Base-by-base conservation (phyloP, 2,888 invertebrate genomes). In the Tenthredo distinguenda region DNA sequence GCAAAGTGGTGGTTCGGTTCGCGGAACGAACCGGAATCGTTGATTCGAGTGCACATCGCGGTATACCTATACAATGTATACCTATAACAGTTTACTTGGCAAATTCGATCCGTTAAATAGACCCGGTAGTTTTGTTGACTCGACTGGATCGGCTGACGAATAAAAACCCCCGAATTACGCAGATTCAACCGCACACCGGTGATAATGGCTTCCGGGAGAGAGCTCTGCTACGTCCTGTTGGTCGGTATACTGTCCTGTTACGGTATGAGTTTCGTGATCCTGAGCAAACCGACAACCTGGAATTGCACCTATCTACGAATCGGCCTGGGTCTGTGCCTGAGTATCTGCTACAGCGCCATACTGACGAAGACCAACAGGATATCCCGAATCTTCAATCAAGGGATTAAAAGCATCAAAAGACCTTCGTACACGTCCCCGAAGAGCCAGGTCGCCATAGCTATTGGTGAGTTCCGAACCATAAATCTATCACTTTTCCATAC, bases 171-270 rank as follows among this genome's bases (percentile, higher is more conserved):
- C 7, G 26, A 62, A n/a, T 34, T 34, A 26, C 71, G 85, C 88
- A 94, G 94, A 86, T 94, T 91, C 88, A 94, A 94, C 88, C 94
- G 94, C 77, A 97, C 97, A 0, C 97, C 97, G 0, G 95, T 97
- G 55, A 96, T 97, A 86, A 97, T 97, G 95, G 97, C 97, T 1
- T 96, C 96, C 0, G 97, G 97, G 0, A 94, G 97, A 15, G 97
- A 97, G 90, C 94, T 97, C 10, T 97, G 97, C 92, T 97, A 97
- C 92, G 96, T 97, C 18, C 94, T 97, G 55, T 93, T 97, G n/a
- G 93, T 94, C 85, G 97, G 97, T 15, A 96, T 97, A 87, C 93
- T 96, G 34, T 94, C 96, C 82, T 96, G 96, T 89, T 97, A 97
- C 91, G 94, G 95, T 72, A 96, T 96, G 93, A 96, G 96, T 7